phyloP scores from a whole-genome alignment of 2,113 vertebrate genomes.

The Ivindomyrus marchei region DNA sequence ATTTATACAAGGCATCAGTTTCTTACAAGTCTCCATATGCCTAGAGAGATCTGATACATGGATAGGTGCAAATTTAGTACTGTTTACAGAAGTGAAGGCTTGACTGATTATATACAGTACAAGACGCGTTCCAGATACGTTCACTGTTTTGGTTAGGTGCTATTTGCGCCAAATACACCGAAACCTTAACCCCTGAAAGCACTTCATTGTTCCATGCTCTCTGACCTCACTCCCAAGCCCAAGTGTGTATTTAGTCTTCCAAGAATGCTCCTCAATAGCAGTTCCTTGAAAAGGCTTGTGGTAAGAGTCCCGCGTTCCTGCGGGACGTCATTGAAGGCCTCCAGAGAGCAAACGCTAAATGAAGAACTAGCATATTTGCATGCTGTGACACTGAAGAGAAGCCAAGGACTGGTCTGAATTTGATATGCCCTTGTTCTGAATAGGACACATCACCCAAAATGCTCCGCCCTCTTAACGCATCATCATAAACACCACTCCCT shows the following conservation, averaged over 20 bases:
- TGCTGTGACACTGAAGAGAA: neutral
- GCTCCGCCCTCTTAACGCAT: neutral
- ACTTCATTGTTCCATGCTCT: neutral
- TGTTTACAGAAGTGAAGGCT: neutral
- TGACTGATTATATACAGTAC: neutral
- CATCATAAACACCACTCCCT: neutral
- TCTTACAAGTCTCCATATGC: neutral
- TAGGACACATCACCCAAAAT: neutral
- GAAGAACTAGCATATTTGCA: neutral
- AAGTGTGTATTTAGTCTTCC: neutral
- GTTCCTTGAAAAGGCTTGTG: neutral
- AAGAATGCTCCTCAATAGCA: neutral
- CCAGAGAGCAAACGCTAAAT: neutral
- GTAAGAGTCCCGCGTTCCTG: neutral
- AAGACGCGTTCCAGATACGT: neutral
- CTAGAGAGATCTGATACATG: neutral
- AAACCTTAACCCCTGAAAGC: neutral
- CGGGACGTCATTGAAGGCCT: neutral
- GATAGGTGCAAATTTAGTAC: neutral
- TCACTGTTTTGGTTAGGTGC: neutral
- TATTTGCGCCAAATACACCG: neutral
- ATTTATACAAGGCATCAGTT: neutral
- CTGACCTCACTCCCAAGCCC: neutral
- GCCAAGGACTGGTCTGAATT: neutral
- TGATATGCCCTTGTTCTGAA: neutral